Conservation (phyloP, 2,113 vertebrate species). For the Pavo muticus region DNA sequence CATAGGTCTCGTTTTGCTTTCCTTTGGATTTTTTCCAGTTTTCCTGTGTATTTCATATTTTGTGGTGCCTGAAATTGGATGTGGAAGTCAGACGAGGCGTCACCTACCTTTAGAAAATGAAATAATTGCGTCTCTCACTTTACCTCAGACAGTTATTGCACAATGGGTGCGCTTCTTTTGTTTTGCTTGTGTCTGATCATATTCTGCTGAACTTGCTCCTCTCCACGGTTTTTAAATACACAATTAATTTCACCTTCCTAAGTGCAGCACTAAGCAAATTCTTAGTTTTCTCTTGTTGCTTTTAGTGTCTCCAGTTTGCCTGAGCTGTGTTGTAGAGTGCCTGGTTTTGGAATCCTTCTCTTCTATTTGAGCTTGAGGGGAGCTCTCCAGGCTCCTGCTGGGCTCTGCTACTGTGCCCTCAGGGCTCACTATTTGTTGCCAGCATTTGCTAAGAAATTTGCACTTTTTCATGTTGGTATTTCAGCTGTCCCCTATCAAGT, state of each 20-base stretch:
- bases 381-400: not conserved
- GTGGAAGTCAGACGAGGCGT: not conserved
- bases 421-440: not conserved
- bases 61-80: not conserved
- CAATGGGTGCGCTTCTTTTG: not conserved
- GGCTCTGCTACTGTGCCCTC: fast-evolving
- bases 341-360: not conserved
- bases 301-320: not conserved
- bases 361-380: not conserved
- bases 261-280: not conserved
- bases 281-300: not conserved
- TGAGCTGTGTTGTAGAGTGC: not conserved
- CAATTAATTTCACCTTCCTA: not conserved
- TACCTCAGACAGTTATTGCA: conserved; percentile 34
- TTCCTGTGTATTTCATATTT: not conserved
- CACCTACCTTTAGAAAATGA: conserved; percentile 6
- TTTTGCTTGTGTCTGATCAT: conserved; percentile 15
- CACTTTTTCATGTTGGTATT: not conserved
- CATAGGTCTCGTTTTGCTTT: not conserved
- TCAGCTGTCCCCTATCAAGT: not conserved
- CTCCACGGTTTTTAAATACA: not conserved
- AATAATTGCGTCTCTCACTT: not conserved
- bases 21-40: not conserved
- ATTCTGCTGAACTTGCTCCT: not conserved
- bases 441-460: not conserved